phyloP scores from a whole-genome alignment of 2,113 vertebrate species.

The Corynorhinus townsendii region DNA sequence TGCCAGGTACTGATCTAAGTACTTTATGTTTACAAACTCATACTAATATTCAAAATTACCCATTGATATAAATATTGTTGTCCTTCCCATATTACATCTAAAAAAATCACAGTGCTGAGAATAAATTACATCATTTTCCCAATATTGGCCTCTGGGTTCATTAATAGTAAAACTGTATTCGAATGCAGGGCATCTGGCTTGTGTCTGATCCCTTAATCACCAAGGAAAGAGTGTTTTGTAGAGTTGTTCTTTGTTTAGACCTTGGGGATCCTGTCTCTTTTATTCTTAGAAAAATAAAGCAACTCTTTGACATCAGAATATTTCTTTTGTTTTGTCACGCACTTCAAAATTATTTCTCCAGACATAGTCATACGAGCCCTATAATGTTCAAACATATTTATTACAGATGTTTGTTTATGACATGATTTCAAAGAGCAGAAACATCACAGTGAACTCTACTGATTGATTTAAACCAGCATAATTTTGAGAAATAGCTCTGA shows the following conservation, averaged over 20 bases:
- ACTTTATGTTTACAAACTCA: neutral
- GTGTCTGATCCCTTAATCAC: conserved; percentile 28
- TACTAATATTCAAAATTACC: conserved; percentile 2
- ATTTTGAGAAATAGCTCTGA: conserved; percentile 64
- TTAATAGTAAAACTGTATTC: conserved; percentile 19
- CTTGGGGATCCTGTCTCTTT: conserved; percentile 52
- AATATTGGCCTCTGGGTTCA: neutral
- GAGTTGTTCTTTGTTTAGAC: conserved; percentile 53
- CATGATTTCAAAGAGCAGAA: conserved; percentile 72
- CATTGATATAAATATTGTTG: neutral
- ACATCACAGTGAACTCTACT: conserved; percentile 51
- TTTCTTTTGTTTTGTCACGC: conserved; percentile 75
- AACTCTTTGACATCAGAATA: conserved; percentile 59
- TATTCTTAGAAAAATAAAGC: conserved; percentile 65
- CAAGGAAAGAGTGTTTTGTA: conserved; percentile 22
- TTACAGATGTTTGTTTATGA: conserved; percentile 66
- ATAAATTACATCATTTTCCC: neutral
- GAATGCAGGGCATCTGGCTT: neutral
- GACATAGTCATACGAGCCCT: conserved; percentile 68
- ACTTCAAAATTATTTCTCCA: conserved; percentile 65
- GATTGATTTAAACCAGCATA: conserved; percentile 62
- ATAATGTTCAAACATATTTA: conserved; percentile 60
- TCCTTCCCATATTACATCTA: neutral
- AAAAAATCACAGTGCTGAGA: neutral
- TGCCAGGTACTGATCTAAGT: neutral